Base-by-base conservation (phyloP, 2,797 vertebrate genomes). In the Mus caroli region DNA sequence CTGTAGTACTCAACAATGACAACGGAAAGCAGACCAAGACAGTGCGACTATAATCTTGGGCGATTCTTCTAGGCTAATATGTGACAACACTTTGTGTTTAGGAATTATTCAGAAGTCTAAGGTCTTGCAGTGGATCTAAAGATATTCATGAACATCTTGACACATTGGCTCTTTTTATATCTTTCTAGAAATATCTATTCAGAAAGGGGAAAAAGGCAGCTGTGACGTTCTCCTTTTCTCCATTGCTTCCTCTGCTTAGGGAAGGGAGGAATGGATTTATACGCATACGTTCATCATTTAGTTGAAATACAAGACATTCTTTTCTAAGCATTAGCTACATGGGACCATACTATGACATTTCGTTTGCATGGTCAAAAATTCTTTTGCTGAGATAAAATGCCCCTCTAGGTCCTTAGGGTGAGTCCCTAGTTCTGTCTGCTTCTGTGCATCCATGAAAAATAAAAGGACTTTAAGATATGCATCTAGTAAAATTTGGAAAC, bases 401-500 rank as follows among this genome's bases (percentile, higher is more conserved):
- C 78, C 80, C 92, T 86, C 93, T 96, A 76, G 46, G 20, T 13
- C 34, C 82, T 88, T 79, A 77, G 40, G 56, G 85, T 83, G n/a
- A 97, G 84, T 78, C 1, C n/a, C 24, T 34, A 93, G 91, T 93
- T 97, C 97, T 97, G 89, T 78, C 64, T 97, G 94, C 94, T 92
- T 98, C 96, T 95, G 90, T 92, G 24, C 1, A 2, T 43, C 12
- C 40, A 7, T 43, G 73, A 97, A 78, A 94, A 97, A 97, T 76
- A 80, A 97, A 82, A 96, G 91, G 92, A 62, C 87, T 98, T 98
- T 95, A 97, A 97, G 85, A 76, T 79, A 56, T 94, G 98, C 98
- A 98, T 86, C 92, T 94, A 97, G 97, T 95, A 98, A 96, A 95
- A 97, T 94, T 26, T 82, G 88, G 96, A 97, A 97, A 95, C 89